Evolutionary conservation across 2,888 invertebrate genomes (phyloP), one percentile per base, ranked within the genome.

Genomic region (Agrochola lota): DNA sequence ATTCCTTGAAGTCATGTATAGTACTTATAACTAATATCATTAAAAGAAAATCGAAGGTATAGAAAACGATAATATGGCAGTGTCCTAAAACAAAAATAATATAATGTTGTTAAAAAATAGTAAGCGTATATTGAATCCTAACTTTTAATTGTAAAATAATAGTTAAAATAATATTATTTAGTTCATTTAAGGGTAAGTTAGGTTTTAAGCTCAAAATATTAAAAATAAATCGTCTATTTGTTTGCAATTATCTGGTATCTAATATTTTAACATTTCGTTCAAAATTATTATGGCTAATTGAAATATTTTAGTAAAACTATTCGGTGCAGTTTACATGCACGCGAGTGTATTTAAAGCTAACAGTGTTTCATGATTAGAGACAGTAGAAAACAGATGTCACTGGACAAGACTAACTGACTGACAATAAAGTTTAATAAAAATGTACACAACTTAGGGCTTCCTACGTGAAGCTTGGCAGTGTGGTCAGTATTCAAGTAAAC

Each of bases 81-180:
- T 95, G 91, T 90, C 90, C 90, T 93, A 92, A 90, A 91, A 79
- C 77, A 91, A 89, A 88, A 91, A 90, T 90, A 87, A 85, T 85
- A 88, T 80, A 84, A 83, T 84, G 72, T 77, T 85, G 83, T 91
- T 92, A 93, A 93, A 94, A 95, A 92, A 92, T 96, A 96, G 95
- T 96, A 96, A 96, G 96, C 96, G 96, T 96, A 95, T 91, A 91
- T 88, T 85, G 84, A 81, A 87, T 89, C 90, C 87, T 91, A 91
- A 89, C 86, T 83, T 88, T 74, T 83, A 88, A 74, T 77, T 80
- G 77, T 80, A 80, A 86, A 79, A 75, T 67, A 87, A 88, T 67
- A 77, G n/a, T 74, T 85, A 81, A 92, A 87, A 84, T 89, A 85
- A 76, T 88, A 73, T 88, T 88, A 86, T 83, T 79, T 71, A 87